A percentile compares a stretch with the other conserved stretches of the same genome.
phyloP scores from a whole-genome alignment of 2,113 vertebrate species.

The Himantopus leucocephalus region DNA sequence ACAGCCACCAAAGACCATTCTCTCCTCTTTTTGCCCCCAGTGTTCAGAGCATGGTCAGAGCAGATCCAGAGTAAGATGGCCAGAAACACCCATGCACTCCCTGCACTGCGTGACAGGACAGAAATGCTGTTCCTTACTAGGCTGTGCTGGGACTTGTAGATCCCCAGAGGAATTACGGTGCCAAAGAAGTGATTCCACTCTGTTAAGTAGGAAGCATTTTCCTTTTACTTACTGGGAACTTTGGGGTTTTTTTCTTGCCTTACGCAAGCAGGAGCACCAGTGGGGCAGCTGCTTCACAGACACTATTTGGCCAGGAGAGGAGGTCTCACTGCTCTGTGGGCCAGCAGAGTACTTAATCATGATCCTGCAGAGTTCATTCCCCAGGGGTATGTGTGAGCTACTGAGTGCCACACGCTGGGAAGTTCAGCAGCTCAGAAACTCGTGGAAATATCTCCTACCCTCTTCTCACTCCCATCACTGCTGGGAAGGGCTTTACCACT shows the following conservation, averaged over 20 bases:
- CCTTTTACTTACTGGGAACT: not conserved
- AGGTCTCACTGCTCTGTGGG: not conserved
- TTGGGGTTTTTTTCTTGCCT: not conserved
- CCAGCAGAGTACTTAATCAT: not conserved
- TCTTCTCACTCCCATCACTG: not conserved
- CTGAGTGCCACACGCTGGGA: not conserved
- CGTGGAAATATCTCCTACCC: not conserved
- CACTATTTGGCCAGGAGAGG: not conserved
- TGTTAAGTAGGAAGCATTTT: not conserved
- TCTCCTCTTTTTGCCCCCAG: not conserved
- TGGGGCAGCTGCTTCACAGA: not conserved
- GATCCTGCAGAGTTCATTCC: not conserved
- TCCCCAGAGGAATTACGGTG: not conserved
- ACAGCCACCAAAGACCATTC: not conserved
- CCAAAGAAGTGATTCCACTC: not conserved
- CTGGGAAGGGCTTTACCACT: not conserved
- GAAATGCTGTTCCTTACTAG: not conserved
- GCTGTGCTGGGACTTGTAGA: not conserved
- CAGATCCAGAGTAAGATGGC: not conserved
- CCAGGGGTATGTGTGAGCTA: not conserved
- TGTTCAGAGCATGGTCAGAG: not conserved
- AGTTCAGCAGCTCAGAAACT: not conserved
- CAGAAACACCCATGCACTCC: not conserved
- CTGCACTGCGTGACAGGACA: not conserved
- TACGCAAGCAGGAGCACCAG: not conserved